Base-by-base conservation (phyloP, 2,797 vertebrate species). In the Catostomus latipinnis region DNA sequence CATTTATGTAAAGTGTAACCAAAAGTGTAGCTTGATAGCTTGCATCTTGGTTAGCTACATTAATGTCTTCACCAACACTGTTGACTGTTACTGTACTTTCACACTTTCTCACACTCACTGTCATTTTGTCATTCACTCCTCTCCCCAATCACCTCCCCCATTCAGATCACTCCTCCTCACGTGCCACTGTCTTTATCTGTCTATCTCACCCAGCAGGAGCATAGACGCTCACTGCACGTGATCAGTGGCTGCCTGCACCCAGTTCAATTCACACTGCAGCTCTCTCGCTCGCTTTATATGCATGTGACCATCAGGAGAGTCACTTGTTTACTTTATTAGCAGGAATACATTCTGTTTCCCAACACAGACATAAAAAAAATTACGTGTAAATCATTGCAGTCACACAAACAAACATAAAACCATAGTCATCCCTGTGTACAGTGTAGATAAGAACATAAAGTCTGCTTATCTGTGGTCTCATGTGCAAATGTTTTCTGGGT, bases 191-290 rank as follows among this genome's bases (percentile, higher is more conserved):
- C 84, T 83, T 86, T 84, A 86, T 82, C 81, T 61, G 84, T 91
- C 82, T 85, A 88, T 92, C 90, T 90, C 82, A 84, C 85, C 85
- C 86, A 85, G 82, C 84, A 83, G 87, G 86, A 90, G 84, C 86
- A 58, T 72, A 86, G 85, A 87, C 81, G 87, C 86, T 83, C 86
- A 82, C 74, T 88, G 89, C 92, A 93, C 89, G 89, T 92, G 92
- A 83, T 88, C 68, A 9, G 3, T 85, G 81, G 84, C 87, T 86
- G 82, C 81, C 86, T 74, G 57, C 71, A 78, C 76, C 11, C 22
- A 54, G 34, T 2, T 46, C 48, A 45, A 12, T 71, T 71, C 34
- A 46, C 22, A 4, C 43, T 49, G n/a, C 16, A 34, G 34, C 34
- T 4, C 34, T 4, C 2, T 34, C 34, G 56, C 58, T 71, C 16